Conservation (phyloP, 2,888 invertebrate genomes). For the Phoronis australis region DNA sequence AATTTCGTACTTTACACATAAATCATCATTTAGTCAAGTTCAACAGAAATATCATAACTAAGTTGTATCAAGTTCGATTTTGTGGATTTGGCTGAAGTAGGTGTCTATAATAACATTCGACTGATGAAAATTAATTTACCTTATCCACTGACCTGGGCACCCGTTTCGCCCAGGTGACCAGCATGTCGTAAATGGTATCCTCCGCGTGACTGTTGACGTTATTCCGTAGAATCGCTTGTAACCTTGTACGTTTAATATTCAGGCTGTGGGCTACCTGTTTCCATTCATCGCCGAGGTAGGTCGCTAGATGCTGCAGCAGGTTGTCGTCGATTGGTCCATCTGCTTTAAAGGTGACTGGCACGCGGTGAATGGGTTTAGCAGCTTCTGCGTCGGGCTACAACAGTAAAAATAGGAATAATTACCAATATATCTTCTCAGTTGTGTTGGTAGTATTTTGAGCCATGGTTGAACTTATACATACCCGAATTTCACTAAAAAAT, state of each 20-base stretch:
- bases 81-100: no score
- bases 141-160: constrained; percentile 39
- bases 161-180: constrained; percentile 44
- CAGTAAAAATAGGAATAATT: no score
- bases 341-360: constrained; percentile 24
- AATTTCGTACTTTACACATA: not conserved
- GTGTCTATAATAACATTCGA: no score
- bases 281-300: constrained; percentile 44
- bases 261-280: constrained; percentile 32
- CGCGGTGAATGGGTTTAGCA: constrained; percentile 30
- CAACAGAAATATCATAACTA: no score
- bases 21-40: not conserved
- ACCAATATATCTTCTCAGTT: no score
- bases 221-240: constrained; percentile 44
- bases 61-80: no score
- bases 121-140: constrained; percentile 20
- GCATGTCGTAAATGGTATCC: constrained; percentile 40
- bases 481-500: no score
- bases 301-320: constrained; percentile 28
- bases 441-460: no score
- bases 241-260: constrained; percentile 31
- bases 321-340: constrained; percentile 34
- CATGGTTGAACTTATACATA: no score
- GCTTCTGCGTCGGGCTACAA: constrained; percentile 42
- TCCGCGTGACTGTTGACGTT: constrained; percentile 32